Evolutionary conservation across 2,888 invertebrate genomes (phyloP).

Genomic region (Lepidochitona cinerea): DNA sequence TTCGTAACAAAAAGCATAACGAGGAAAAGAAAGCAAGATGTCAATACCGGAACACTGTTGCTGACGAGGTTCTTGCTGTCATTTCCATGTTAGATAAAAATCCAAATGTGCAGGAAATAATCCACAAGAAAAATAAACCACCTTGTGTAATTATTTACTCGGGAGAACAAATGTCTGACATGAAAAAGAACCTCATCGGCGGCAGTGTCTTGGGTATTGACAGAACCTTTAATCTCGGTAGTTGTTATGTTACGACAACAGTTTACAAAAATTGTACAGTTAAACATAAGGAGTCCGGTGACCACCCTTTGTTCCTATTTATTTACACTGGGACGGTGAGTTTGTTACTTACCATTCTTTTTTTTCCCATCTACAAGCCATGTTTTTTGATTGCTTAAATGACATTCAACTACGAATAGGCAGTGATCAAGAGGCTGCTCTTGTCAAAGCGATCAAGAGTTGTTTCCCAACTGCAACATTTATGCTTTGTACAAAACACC

Average conservation of each 20-base stretch:
- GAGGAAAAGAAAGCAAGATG: background rate
- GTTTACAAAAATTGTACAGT: no score
- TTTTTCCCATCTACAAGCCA: conserved; percentile 15
- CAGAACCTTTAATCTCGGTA: no score
- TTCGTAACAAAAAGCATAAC: background rate
- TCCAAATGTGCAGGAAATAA: background rate
- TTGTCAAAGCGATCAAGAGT: no score
- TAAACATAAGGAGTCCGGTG: no score
- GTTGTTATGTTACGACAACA: no score
- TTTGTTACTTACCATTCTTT: conserved; percentile 16
- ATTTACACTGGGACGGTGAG: conserved; percentile 20
- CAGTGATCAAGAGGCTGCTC: no score
- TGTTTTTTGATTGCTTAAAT: conserved; percentile 1
- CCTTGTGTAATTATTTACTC: background rate
- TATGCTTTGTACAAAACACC: no score
- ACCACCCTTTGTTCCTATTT: no score
- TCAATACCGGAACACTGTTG: background rate
- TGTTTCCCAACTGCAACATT: no score
- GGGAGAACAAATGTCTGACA: background rate
- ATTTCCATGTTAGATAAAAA: background rate
- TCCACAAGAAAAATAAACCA: background rate
- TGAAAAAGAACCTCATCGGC: background rate
- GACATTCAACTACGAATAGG: no score
- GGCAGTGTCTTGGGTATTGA: conserved; percentile 18
- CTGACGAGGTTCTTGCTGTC: background rate